Percentiles rank a stretch among this genome's conserved stretches.
phyloP scores from a whole-genome alignment of 2,888 invertebrate genomes.

The Dicyrtoma fusca region DNA sequence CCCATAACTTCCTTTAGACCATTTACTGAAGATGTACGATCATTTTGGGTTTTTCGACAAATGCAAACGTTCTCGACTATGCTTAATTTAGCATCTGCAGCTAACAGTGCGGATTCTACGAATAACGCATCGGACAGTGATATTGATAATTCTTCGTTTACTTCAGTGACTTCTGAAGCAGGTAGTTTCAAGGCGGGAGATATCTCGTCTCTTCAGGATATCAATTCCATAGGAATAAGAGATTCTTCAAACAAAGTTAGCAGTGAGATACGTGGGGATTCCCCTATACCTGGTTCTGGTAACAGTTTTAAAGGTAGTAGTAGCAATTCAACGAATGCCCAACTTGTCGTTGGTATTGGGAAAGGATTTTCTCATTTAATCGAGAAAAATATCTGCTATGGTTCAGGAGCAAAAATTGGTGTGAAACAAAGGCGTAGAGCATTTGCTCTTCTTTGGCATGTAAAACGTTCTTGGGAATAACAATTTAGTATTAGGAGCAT shows the following conservation, averaged over 20 bases:
- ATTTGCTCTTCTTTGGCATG: constrained; percentile 53
- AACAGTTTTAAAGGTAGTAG: constrained; percentile 12
- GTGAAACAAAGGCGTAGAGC: constrained; percentile 49
- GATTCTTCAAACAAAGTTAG: background rate
- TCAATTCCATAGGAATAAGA: too few relatives aligned
- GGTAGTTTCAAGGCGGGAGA: background rate
- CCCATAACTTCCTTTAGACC: constrained; percentile 93
- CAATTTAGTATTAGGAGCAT: background rate
- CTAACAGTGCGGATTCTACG: background rate
- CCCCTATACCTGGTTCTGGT: constrained; percentile 8
- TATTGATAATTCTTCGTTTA: constrained; percentile 9
- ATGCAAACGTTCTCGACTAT: constrained; percentile 38
- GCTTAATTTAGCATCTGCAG: constrained; percentile 27
- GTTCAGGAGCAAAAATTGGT: constrained; percentile 26
- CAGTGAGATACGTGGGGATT: constrained; percentile 11
- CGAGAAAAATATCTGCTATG: constrained; percentile 42
- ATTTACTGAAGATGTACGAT: constrained; percentile 77
- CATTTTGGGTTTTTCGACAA: constrained; percentile 58
- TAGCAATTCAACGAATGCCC: constrained; percentile 30
- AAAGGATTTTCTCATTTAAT: constrained; percentile 54
- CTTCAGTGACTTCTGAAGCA: constrained; percentile 1
- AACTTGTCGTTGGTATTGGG: constrained; percentile 51
- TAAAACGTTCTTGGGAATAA: constrained; percentile 41
- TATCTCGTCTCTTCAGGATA: constrained; percentile 3
- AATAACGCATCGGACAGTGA: constrained; percentile 11